These are phyloP conservation scores for Neolamprologus fasciatus DNA, from an alignment of 2,113 vertebrate species.

Conservation along the genomic window DNA sequence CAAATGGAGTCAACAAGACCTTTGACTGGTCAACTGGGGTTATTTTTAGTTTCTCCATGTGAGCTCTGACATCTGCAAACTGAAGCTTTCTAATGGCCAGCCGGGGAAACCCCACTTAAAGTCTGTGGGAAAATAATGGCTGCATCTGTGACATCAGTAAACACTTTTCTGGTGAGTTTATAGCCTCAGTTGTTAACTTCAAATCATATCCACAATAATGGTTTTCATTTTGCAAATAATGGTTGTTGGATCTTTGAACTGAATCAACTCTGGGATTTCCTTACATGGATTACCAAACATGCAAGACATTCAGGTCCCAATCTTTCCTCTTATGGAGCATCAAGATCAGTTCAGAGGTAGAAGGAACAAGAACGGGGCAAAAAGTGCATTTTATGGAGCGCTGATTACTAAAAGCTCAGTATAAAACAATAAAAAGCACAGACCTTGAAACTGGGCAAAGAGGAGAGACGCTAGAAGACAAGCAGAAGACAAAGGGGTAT, in stretches of 20 bases:
- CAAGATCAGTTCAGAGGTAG: rapidly evolving
- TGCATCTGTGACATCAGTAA: neutral
- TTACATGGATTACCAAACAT: neutral
- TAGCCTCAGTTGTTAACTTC: neutral
- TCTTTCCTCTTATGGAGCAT: neutral
- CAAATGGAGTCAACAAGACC: neutral
- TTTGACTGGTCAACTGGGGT: neutral
- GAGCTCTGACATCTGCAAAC: neutral
- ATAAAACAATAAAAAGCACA: neutral
- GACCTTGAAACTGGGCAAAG: neutral
- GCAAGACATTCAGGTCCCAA: neutral
- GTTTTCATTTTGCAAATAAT: neutral
- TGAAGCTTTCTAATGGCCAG: neutral
- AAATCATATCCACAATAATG: neutral
- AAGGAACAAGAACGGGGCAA: neutral
- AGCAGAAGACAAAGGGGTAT: neutral
- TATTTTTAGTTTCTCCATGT: neutral
- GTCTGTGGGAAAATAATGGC: rapidly evolving
- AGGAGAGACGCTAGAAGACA: neutral
- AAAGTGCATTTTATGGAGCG: neutral
- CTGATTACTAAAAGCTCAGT: neutral
- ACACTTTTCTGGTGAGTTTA: neutral
- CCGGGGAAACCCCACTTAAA: neutral
- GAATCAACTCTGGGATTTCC: neutral
- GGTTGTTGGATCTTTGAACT: neutral